These are phyloP conservation scores for Cyprinodon variegatus DNA, from an alignment of 2,113 vertebrate genomes.

Conservation along the genomic window DNA sequence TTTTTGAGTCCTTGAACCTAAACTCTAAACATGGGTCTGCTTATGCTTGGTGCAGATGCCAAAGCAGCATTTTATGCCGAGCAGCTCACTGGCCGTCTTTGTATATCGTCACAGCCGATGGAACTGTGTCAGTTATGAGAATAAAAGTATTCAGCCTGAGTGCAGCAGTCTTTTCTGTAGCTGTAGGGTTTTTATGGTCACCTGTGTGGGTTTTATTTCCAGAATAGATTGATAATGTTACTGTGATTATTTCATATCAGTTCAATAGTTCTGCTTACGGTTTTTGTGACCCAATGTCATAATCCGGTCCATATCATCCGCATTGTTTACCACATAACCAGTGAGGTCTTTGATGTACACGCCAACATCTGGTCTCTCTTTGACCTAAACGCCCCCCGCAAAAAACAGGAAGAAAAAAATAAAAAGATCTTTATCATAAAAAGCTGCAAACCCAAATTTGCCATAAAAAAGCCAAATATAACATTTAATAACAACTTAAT, in stretches of 20 bases:
- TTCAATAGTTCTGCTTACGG: conserved; percentile 79
- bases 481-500: too few relatives aligned
- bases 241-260: background rate
- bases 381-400: conserved; percentile 82
- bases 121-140: too few relatives aligned
- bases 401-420: too few relatives aligned
- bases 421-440: background rate
- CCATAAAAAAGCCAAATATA: background rate
- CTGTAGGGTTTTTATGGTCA: background rate
- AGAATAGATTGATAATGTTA: background rate
- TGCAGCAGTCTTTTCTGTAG: background rate
- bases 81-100: too few relatives aligned
- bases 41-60: too few relatives aligned
- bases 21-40: too few relatives aligned
- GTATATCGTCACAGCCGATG: too few relatives aligned
- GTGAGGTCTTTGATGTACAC: conserved; percentile 99
- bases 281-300: conserved; percentile 99
- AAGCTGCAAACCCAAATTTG: background rate
- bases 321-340: conserved; percentile 98
- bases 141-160: too few relatives aligned
- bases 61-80: too few relatives aligned
- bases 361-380: conserved; percentile 97
- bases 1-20: too few relatives aligned
- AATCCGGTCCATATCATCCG: conserved; percentile 98
- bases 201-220: background rate